Evolutionary conservation across 2,797 vertebrate genomes (phyloP).

Genomic region (Tapirus indicus): DNA sequence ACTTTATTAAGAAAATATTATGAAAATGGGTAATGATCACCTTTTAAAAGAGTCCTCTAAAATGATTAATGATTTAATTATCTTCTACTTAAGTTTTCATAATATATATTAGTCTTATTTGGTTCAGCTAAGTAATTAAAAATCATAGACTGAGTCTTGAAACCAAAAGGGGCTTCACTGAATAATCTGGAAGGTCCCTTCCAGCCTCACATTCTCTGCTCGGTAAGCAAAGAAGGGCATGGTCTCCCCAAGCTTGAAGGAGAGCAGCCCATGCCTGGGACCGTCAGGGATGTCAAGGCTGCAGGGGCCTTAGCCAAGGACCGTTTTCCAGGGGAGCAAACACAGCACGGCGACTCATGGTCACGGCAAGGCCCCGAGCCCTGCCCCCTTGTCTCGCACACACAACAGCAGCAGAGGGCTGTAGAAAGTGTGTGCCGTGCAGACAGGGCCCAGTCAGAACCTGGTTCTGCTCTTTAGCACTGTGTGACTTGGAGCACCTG

Average conservation of each 20-base stretch:
- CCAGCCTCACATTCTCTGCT: not conserved
- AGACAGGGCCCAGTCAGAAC: too few species aligned
- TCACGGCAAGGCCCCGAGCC: not conserved
- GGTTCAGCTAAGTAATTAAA: not conserved
- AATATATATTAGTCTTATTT: not conserved
- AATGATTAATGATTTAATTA: not conserved
- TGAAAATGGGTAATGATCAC: not conserved
- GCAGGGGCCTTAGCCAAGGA: not conserved
- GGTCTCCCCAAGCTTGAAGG: not conserved
- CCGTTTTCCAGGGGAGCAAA: not conserved
- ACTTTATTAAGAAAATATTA: not conserved
- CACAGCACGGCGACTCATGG: not conserved
- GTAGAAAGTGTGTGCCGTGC: too few species aligned
- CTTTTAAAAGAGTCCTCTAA: not conserved
- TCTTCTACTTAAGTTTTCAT: not conserved
- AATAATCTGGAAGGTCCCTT: not conserved
- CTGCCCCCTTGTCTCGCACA: not conserved
- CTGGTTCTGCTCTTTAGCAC: not conserved
- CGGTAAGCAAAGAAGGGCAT: not conserved
- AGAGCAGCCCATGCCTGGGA: not conserved
- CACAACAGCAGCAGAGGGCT: not conserved
- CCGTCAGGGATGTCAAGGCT: not conserved
- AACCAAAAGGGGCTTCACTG: not conserved
- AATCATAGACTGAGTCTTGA: not conserved
- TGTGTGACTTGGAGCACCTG: not conserved